Conservation (phyloP, 2,888 invertebrate species). For the Rutpela maculata region DNA sequence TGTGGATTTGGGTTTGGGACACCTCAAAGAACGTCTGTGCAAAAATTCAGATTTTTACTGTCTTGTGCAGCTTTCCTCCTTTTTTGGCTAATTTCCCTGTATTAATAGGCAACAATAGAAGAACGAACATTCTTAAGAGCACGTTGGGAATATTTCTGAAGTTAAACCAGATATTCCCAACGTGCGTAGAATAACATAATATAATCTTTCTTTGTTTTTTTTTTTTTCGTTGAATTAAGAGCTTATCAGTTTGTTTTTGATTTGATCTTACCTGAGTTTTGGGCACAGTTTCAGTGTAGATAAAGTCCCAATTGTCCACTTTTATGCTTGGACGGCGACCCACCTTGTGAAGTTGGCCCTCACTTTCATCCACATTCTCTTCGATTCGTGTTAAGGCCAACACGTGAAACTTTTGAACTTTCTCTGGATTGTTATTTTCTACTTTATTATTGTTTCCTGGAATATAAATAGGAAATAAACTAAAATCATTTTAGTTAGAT, state of each 20-base stretch:
- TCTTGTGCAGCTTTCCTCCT: no score
- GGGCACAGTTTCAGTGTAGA: constrained; percentile 66
- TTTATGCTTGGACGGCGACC: constrained; percentile 68
- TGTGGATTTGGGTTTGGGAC: no score
- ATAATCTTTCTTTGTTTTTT: no score
- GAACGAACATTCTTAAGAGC: no score
- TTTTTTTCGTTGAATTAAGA: no score
- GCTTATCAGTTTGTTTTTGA: background rate
- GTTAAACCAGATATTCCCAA: no score
- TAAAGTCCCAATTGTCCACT: constrained; percentile 71
- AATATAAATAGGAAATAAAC: background rate
- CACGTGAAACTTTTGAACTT: constrained; percentile 68
- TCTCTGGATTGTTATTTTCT: constrained; percentile 36
- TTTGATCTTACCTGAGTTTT: constrained; percentile 47
- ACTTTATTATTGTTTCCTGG: constrained; percentile 32
- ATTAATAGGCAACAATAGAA: no score
- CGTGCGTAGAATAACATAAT: no score
- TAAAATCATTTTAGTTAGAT: background rate
- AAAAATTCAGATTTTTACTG: no score
- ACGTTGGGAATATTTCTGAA: no score
- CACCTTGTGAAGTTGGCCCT: constrained; percentile 45
- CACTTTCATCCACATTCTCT: constrained; percentile 58
- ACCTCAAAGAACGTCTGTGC: no score
- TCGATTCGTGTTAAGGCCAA: constrained; percentile 69
- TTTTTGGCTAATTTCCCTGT: no score